These are phyloP conservation scores for Psilopogon haemacephalus DNA, from an alignment of 2,113 vertebrate genomes.

Conservation along the genomic window DNA sequence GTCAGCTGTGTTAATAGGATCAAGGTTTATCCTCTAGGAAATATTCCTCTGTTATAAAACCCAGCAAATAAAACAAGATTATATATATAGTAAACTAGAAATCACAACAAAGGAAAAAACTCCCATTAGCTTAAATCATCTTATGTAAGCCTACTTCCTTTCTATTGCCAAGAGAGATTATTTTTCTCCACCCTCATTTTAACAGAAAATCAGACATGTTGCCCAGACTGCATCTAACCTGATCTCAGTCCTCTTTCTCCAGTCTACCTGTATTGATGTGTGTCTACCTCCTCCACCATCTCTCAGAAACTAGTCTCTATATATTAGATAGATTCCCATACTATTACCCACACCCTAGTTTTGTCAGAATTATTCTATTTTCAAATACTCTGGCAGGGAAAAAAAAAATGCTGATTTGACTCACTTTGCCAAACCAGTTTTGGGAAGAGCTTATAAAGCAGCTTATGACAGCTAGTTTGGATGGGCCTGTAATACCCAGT, in stretches of 20 bases:
- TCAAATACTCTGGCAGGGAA: background rate
- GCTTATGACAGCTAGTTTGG: background rate
- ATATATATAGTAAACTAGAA: conserved; percentile 13
- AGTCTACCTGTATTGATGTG: background rate
- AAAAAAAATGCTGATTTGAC: background rate
- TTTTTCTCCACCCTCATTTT: background rate
- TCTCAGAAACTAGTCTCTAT: background rate
- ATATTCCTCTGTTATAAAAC: conserved; percentile 1
- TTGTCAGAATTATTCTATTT: background rate
- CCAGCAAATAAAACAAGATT: conserved; percentile 16
- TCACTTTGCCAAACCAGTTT: background rate
- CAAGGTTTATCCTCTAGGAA: conserved; percentile 21
- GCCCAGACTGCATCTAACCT: background rate
- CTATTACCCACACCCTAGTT: background rate
- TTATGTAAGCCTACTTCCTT: background rate
- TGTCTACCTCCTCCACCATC: background rate
- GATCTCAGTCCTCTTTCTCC: background rate
- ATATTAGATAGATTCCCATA: background rate
- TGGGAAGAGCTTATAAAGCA: background rate
- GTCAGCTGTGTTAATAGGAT: conserved; percentile 27
- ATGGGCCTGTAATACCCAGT: background rate
- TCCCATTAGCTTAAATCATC: conserved; percentile 17
- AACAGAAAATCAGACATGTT: background rate
- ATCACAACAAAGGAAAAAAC: background rate
- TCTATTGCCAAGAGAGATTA: background rate